These are phyloP conservation scores for Temnothorax ravouxi DNA, from an alignment of 2,888 invertebrate species.

Conservation along the genomic window DNA sequence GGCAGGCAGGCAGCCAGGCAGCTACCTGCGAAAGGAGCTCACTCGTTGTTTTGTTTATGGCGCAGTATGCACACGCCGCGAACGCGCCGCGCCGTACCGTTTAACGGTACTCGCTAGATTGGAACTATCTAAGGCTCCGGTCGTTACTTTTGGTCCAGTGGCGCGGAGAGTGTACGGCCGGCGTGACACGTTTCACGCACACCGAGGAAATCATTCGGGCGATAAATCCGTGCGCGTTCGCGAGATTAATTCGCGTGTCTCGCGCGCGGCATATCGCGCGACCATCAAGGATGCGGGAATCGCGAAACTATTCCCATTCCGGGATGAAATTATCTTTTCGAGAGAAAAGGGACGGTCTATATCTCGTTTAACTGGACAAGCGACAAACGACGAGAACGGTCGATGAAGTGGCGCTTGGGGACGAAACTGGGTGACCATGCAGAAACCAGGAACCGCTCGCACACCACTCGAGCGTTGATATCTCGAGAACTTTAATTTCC, in stretches of 20 bases:
- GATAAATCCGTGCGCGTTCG: constrained; percentile 62
- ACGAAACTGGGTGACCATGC: constrained; percentile 73
- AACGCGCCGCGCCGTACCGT: constrained; percentile 57
- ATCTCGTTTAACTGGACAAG: constrained; percentile 35
- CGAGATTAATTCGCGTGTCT: constrained; percentile 49
- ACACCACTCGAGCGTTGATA: constrained; percentile 59
- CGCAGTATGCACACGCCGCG: constrained; percentile 60
- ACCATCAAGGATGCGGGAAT: constrained; percentile 42
- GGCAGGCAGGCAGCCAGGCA: constrained; percentile 44
- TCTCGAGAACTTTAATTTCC: constrained; percentile 80
- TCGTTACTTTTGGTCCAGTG: constrained; percentile 61
- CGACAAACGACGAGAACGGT: constrained; percentile 8
- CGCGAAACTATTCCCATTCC: constrained; percentile 37
- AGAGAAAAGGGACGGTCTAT: not conserved
- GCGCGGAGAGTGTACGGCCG: constrained; percentile 31
- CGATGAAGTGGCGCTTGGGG: not conserved
- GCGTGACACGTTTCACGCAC: constrained; percentile 13
- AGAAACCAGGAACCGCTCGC: constrained; percentile 65
- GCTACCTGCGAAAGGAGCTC: constrained; percentile 70
- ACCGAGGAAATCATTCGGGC: constrained; percentile 49
- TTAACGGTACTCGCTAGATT: constrained; percentile 76
- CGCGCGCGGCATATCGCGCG: constrained; percentile 9
- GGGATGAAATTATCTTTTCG: constrained; percentile 23
- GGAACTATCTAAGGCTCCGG: constrained; percentile 61
- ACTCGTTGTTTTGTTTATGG: constrained; percentile 67